Percentiles rank a stretch among this genome's conserved stretches.
Conservation (phyloP, 2,797 vertebrate species). For the Adrianichthys oophorus region DNA sequence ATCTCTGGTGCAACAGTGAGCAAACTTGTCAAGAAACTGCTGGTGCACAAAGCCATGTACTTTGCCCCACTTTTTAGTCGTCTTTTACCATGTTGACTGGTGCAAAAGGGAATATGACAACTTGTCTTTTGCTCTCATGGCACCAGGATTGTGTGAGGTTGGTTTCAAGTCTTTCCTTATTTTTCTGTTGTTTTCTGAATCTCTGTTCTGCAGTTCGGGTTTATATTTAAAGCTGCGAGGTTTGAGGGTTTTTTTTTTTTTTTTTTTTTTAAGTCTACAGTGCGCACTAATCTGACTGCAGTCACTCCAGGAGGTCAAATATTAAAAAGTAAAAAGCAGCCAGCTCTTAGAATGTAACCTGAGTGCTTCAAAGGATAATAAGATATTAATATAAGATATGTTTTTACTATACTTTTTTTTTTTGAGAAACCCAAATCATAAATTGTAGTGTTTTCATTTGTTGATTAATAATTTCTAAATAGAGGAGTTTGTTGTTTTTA, state of each 20-base stretch:
- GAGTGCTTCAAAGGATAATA: constrained; percentile 31
- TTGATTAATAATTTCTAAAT: background rate
- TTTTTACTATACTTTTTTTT: constrained; percentile 3
- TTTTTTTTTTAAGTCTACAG: constrained; percentile 3
- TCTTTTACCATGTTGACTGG: constrained; percentile 33
- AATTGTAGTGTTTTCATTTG: background rate
- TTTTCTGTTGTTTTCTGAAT: background rate
- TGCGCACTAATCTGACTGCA: constrained; percentile 51
- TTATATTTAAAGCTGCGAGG: background rate
- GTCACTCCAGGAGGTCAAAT: constrained; percentile 34
- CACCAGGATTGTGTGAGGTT: constrained; percentile 6
- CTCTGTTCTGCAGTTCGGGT: no score
- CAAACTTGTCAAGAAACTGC: constrained; percentile 52
- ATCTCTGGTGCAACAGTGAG: constrained; percentile 53
- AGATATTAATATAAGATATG: constrained; percentile 28
- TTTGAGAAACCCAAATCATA: constrained; percentile 8
- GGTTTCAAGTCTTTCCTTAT: background rate
- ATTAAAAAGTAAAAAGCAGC: constrained; percentile 34
- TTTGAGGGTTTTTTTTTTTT: background rate
- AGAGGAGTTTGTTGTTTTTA: constrained; percentile 4
- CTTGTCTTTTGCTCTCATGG: constrained; percentile 37
- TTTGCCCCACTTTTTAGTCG: constrained; percentile 45
- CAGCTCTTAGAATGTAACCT: constrained; percentile 17
- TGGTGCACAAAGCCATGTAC: constrained; percentile 38
- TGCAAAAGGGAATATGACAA: constrained; percentile 43